Percentiles rank a stretch among this genome's conserved stretches.
phyloP scores from a whole-genome alignment of 2,113 vertebrate genomes.

The Egretta garzetta region DNA sequence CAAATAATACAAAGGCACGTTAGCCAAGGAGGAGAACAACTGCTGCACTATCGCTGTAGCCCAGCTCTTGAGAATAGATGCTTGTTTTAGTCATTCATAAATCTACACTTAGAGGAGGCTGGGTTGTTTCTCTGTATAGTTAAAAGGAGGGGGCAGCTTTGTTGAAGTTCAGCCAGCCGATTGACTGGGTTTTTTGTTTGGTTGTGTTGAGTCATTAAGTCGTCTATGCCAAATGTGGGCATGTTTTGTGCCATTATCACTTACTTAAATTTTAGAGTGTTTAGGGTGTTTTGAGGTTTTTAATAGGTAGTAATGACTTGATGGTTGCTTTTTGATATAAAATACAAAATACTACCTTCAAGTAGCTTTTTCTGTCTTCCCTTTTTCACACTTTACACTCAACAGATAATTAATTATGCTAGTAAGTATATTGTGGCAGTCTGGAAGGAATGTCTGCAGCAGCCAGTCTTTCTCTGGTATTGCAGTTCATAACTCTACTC shows the following conservation, averaged over 20 bases:
- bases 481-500: background rate
- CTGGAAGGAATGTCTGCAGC: background rate
- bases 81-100: background rate
- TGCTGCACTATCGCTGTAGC: background rate
- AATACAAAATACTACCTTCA: background rate
- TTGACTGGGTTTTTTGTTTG: background rate
- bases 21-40: background rate
- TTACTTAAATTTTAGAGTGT: background rate
- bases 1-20: background rate
- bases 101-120: background rate
- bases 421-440: background rate
- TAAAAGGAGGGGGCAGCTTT: background rate
- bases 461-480: background rate
- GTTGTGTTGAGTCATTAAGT: background rate
- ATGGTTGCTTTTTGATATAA: background rate
- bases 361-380: background rate
- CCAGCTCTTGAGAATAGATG: background rate
- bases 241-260: background rate
- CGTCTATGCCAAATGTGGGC: background rate
- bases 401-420: background rate
- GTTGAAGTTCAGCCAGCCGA: background rate
- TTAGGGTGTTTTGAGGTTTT: background rate
- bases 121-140: background rate
- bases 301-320: background rate
- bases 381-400: background rate